A percentile compares a stretch with the other conserved stretches of the same genome.
phyloP scores from a whole-genome alignment of 2,797 vertebrate species.

The Amblyraja radiata region DNA sequence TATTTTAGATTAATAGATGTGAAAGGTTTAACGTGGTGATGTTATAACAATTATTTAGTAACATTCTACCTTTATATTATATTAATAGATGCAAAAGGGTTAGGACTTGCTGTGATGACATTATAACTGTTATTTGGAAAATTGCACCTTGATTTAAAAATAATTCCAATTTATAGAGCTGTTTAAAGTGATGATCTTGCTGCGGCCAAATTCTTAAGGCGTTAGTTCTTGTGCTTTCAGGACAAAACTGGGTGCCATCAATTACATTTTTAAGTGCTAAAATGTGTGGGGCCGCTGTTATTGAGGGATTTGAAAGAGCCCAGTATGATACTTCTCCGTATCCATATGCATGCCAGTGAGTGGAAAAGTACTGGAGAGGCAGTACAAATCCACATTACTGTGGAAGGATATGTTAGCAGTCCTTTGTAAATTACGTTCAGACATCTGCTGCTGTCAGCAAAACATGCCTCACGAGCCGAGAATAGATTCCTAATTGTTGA shows the following conservation, averaged over 20 bases:
- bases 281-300: background rate
- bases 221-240: background rate
- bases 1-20: too few species aligned
- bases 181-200: background rate
- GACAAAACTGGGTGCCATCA: background rate
- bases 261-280: constrained; percentile 5
- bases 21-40: too few species aligned
- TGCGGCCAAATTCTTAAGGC: background rate
- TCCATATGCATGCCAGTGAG: background rate
- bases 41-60: background rate
- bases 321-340: background rate
- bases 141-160: background rate
- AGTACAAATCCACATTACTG: background rate
- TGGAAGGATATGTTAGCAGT: background rate
- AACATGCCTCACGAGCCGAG: background rate
- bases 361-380: constrained; percentile 25
- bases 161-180: background rate
- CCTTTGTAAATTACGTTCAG: background rate
- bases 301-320: background rate
- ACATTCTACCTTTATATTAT: background rate
- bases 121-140: background rate
- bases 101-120: background rate
- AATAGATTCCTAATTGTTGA: background rate
- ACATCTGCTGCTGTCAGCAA: background rate
- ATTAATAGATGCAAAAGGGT: background rate